Conservation (phyloP, 2,888 invertebrate species). For the Metopia argyrocephala region DNA sequence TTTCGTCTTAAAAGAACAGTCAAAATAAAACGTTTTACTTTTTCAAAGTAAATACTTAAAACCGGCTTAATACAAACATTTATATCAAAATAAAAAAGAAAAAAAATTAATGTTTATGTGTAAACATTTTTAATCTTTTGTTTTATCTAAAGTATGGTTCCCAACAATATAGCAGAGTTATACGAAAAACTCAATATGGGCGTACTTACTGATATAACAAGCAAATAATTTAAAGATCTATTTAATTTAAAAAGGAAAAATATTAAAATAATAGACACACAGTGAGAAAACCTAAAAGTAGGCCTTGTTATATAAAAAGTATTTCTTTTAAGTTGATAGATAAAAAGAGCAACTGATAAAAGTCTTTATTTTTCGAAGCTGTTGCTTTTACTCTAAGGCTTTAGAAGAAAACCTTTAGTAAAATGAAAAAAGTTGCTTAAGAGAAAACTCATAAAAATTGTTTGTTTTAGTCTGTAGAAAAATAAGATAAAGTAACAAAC, state of each 20-base stretch:
- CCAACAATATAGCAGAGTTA: neutral
- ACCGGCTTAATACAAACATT: neutral
- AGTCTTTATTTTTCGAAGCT: too few relatives aligned
- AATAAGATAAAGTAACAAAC: neutral
- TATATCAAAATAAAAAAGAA: conserved; percentile 10
- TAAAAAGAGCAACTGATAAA: too few relatives aligned
- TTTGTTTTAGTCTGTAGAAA: neutral
- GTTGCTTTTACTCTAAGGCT: neutral
- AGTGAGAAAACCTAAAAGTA: neutral
- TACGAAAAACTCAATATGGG: neutral
- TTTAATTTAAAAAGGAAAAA: conserved; percentile 1
- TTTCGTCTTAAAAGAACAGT: neutral
- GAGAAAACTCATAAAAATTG: conserved; percentile 7
- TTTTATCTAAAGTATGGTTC: neutral
- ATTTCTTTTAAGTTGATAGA: too few relatives aligned
- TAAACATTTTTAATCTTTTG: conserved; percentile 35
- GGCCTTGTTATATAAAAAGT: too few relatives aligned
- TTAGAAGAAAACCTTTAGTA: neutral
- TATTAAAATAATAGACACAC: neutral
- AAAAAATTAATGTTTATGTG: conserved; percentile 42
- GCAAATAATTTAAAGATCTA: conserved; percentile 13
- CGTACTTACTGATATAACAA: conserved; percentile 9
- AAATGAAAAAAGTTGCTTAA: neutral
- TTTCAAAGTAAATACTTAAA: neutral
- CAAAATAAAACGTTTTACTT: neutral